A percentile compares a stretch with the other conserved stretches of the same genome.
These are phyloP conservation scores for Triops longicaudatus DNA, from an alignment of 1,140 invertebrate species.

Conservation along the genomic window DNA sequence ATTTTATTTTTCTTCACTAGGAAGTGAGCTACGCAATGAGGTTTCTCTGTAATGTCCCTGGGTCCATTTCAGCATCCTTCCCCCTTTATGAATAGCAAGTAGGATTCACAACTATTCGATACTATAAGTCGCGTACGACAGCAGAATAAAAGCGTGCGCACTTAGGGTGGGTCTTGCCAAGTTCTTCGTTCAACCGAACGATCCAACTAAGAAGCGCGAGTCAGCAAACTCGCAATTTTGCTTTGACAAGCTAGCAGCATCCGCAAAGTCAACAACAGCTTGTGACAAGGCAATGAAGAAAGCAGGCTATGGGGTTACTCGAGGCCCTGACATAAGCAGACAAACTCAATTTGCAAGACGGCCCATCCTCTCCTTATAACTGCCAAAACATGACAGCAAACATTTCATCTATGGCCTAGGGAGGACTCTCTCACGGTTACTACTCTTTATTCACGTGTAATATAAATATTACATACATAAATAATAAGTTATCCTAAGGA, in stretches of 20 bases:
- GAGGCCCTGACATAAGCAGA: constrained; percentile 5
- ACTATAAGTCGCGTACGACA: background rate
- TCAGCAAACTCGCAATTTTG: constrained; percentile 7
- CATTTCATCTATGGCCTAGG: background rate
- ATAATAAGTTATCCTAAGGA: too few relatives aligned
- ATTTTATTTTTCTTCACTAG: background rate
- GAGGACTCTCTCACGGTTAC: background rate
- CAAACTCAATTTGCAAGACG: constrained; percentile 6
- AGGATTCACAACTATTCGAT: background rate
- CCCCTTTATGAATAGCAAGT: constrained; percentile 11
- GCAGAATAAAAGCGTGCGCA: background rate
- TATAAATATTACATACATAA: too few relatives aligned
- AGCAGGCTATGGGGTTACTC: background rate
- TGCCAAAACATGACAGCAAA: constrained; percentile 11
- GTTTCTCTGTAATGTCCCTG: background rate
- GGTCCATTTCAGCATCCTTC: background rate
- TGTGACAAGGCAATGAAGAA: background rate
- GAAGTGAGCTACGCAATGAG: background rate
- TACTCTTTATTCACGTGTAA: background rate
- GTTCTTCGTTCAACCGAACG: background rate
- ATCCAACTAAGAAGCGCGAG: background rate
- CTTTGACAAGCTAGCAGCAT: background rate
- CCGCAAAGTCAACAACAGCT: constrained; percentile 6
- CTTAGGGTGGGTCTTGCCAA: background rate
- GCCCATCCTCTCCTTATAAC: constrained; percentile 1